A percentile compares a stretch with the other conserved stretches of the same genome.
Conservation (phyloP, 2,888 invertebrate genomes). For the Melanostoma scalare region DNA sequence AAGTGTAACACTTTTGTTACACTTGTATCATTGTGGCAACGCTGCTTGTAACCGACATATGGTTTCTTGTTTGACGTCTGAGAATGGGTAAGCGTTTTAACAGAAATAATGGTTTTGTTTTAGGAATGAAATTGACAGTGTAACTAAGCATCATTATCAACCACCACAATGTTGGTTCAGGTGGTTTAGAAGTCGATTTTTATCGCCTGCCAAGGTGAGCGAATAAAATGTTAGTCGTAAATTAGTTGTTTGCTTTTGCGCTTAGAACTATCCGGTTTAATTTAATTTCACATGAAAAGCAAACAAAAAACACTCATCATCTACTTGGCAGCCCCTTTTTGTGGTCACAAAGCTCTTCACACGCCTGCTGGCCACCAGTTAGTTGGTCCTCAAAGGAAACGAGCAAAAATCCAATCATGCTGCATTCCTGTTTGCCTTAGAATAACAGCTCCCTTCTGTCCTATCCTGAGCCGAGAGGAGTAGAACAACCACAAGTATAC, state of each 20-base stretch:
- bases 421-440: conserved; percentile 48
- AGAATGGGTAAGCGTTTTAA: too few species aligned
- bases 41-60: neutral
- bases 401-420: conserved; percentile 54
- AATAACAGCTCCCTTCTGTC: conserved; percentile 46
- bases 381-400: conserved; percentile 1
- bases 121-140: too few species aligned
- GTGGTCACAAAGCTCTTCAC: conserved; percentile 6
- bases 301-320: neutral
- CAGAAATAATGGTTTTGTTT: too few species aligned
- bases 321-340: neutral
- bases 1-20: too few species aligned
- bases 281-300: neutral
- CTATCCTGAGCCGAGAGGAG: conserved; percentile 9
- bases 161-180: neutral
- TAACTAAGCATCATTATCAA: too few species aligned
- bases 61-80: too few species aligned
- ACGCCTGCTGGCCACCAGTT: neutral
- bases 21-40: too few species aligned
- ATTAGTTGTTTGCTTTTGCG: too few species aligned
- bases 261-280: neutral
- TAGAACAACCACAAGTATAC: conserved; percentile 32
- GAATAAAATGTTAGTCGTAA: too few species aligned
- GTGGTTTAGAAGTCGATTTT: neutral
- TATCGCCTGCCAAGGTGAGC: too few species aligned